These are phyloP conservation scores for Campoplex capitator DNA, from an alignment of 2,888 invertebrate genomes.

Conservation along the genomic window DNA sequence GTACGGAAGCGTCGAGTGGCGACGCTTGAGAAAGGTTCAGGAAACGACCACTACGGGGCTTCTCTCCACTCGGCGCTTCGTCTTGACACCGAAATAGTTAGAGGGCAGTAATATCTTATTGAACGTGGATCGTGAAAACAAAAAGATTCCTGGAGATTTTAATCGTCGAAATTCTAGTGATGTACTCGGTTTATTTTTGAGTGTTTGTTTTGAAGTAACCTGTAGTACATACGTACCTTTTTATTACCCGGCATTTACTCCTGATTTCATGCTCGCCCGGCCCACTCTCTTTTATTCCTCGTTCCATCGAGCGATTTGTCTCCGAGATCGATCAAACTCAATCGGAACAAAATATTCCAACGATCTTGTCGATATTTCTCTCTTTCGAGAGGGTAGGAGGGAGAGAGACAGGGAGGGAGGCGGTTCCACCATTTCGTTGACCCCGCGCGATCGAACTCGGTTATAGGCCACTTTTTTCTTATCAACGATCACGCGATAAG, in stretches of 20 bases:
- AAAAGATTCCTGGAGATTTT: no score
- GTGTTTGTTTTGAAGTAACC: not conserved
- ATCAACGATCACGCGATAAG: conserved; percentile 11
- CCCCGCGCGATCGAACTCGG: conserved; percentile 2
- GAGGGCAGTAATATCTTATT: not conserved
- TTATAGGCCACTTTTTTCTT: conserved; percentile 8
- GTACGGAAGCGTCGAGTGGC: no score
- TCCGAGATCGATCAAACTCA: conserved; percentile 25
- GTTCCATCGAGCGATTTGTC: conserved; percentile 18
- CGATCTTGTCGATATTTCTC: conserved; percentile 16
- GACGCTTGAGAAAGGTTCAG: no score
- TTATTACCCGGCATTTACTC: conserved; percentile 29
- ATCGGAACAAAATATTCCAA: conserved; percentile 5
- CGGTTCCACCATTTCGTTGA: not conserved
- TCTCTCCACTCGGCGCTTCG: no score
- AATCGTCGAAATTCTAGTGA: not conserved
- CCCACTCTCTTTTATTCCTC: conserved; percentile 13
- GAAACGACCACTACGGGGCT: no score
- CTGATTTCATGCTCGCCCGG: conserved; percentile 28
- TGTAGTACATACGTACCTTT: not conserved
- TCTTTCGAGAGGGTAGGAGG: not conserved
- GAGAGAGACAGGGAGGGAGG: not conserved
- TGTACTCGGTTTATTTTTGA: not conserved
- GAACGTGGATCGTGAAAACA: not conserved
- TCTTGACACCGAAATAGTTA: not conserved